These are phyloP conservation scores for Meta bourneti DNA, from an alignment of 2,888 invertebrate genomes.

Conservation along the genomic window DNA sequence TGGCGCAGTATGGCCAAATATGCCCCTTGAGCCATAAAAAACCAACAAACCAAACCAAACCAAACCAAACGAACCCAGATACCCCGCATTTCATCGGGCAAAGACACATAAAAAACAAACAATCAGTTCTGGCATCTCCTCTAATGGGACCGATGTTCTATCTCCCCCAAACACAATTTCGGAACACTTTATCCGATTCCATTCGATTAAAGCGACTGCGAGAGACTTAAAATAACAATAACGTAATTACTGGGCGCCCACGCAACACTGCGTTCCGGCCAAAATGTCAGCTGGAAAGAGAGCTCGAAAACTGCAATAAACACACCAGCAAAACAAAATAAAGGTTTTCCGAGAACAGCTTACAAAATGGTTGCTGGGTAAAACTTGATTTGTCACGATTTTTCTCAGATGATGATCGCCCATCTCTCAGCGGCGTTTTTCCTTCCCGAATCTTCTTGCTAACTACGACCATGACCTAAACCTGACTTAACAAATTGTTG, in stretches of 20 bases:
- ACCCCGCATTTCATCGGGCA: too few relatives aligned
- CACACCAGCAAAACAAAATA: not conserved
- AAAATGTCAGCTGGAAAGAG: not conserved
- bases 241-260: slow-evolving; percentile 45
- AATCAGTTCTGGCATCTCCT: too few relatives aligned
- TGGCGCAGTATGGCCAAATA: too few relatives aligned
- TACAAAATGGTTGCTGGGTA: slow-evolving; percentile 27
- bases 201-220: not conserved
- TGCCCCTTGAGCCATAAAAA: too few relatives aligned
- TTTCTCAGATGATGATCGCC: not conserved
- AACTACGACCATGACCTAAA: slow-evolving; percentile 44
- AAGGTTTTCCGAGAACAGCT: not conserved
- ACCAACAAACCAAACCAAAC: too few relatives aligned
- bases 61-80: too few relatives aligned
- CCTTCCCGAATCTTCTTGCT: slow-evolving; percentile 3
- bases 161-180: too few relatives aligned
- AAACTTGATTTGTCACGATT: slow-evolving; percentile 27
- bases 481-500: not conserved
- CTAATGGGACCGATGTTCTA: too few relatives aligned
- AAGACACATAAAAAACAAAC: too few relatives aligned
- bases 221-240: slow-evolving; percentile 51
- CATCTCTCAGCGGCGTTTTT: not conserved
- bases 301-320: not conserved
- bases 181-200: slow-evolving; percentile 16
- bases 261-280: not conserved